Evolutionary conservation across 2,797 vertebrate species (phyloP), one percentile per base, ranked within the genome.

Genomic region (Champsocephalus gunnari): DNA sequence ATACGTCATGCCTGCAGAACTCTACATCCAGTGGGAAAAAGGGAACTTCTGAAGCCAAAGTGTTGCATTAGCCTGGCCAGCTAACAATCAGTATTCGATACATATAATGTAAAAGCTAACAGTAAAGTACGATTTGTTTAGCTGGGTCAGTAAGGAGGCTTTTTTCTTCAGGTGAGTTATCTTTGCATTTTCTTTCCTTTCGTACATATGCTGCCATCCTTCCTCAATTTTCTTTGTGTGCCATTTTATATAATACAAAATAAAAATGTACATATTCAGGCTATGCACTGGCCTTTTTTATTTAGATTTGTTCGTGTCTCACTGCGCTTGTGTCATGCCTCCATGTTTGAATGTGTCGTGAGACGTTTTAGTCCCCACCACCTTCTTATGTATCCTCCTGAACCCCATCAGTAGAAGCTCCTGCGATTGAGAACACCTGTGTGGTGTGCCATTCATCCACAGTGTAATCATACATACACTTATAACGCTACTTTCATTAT

Each of bases 271-370:
- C 54, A 85, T 84, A 79, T 85, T 76, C 84, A 59, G 87, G 77
- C 87, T 90, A 88, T 90, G 90, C 89, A 90, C 86, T 87, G 75
- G 71, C 71, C 56, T 82, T 49, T 77, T 63, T 38, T n/a, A 12
- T 71, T 56, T 44, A 2, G 34, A n/a, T 13, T 71, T 56, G 41
- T 2, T 47, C 48, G 65, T 61, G 68, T 67, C 50, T 55, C 66
- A 43, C 61, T 80, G 82, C 84, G 67, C 64, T 68, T 21, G 47
- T 73, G 62, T 81, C 73, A 58, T 21, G 41, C 34, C 68, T 76
- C 61, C 79, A 66, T 43, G 69, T 66, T 13, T 80, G 70, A 81
- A 50, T 69, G 73, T 80, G 75, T 80, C 59, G 56, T 73, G 70
- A 66, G 24, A 58, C 9, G 59, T 57, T 28, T 38, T 51, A 54